These are phyloP conservation scores for Poecile atricapillus DNA, from an alignment of 2,113 vertebrate genomes.

Conservation along the genomic window DNA sequence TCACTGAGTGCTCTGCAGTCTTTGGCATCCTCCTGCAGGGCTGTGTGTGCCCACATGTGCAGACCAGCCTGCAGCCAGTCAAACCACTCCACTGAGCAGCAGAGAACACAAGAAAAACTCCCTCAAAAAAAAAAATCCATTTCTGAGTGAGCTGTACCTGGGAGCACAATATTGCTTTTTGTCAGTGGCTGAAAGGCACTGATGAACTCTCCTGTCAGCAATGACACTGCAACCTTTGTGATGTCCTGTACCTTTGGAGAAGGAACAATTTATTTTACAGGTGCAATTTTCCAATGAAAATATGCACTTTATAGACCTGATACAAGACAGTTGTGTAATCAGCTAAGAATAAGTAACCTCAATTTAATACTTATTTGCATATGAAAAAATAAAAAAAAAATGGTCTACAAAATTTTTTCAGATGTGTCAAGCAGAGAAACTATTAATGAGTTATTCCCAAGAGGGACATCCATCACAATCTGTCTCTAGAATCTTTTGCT, in stretches of 20 bases:
- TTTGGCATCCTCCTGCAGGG: not conserved
- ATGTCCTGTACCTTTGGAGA: not conserved
- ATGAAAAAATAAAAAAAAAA: not conserved
- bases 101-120: not conserved
- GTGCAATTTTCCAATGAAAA: not conserved
- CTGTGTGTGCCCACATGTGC: rapidly evolving
- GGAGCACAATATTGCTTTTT: not conserved
- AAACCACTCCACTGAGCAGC: not conserved
- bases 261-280: not conserved
- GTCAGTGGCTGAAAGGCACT: not conserved
- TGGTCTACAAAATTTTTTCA: not conserved
- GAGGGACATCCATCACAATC: not conserved
- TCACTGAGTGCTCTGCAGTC: too few species aligned
- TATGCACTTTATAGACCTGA: not conserved
- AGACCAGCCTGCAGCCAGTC: not conserved
- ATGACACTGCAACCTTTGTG: not conserved
- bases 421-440: not conserved
- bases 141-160: not conserved
- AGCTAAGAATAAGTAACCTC: not conserved
- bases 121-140: not conserved
- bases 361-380: not conserved
- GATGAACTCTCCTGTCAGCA: not conserved
- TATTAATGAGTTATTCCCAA: not conserved
- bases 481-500: not conserved
- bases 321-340: not conserved